These are phyloP conservation scores for Donacobius atricapilla DNA, from an alignment of 2,113 vertebrate species.

Conservation along the genomic window DNA sequence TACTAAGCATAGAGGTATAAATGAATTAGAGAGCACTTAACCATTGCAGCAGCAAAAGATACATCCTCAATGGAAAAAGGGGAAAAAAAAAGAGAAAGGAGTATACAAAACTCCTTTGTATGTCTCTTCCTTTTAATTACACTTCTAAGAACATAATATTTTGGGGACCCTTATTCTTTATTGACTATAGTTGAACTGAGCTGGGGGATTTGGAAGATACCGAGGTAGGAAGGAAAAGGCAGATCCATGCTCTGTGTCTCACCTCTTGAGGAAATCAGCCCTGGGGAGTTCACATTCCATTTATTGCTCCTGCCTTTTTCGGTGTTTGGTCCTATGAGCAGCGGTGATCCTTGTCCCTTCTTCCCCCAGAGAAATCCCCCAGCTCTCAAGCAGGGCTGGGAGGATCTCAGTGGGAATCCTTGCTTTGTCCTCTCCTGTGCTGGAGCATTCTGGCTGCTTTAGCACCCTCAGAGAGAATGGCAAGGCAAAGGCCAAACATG, in stretches of 20 bases:
- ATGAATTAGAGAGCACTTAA: slow-evolving; percentile 46
- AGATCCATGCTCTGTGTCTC: neutral
- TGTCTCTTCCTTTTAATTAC: neutral
- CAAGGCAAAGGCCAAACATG: neutral
- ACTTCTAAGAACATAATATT: neutral
- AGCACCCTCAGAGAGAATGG: neutral
- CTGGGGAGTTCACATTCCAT: neutral
- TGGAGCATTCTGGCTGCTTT: neutral
- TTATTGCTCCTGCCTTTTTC: neutral
- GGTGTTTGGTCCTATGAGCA: neutral
- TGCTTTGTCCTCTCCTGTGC: neutral
- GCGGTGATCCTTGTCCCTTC: neutral
- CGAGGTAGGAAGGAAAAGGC: neutral
- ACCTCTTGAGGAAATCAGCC: neutral
- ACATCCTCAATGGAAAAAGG: neutral
- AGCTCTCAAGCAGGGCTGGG: neutral
- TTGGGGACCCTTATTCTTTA: neutral
- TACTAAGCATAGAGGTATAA: neutral
- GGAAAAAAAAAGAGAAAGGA: neutral
- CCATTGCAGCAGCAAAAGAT: neutral
- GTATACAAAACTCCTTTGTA: neutral
- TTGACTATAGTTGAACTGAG: neutral
- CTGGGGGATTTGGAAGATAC: neutral
- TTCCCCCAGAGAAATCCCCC: neutral
- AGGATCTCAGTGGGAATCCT: neutral